phyloP scores from a whole-genome alignment of 2,888 invertebrate genomes.

The Sipha maydis region DNA sequence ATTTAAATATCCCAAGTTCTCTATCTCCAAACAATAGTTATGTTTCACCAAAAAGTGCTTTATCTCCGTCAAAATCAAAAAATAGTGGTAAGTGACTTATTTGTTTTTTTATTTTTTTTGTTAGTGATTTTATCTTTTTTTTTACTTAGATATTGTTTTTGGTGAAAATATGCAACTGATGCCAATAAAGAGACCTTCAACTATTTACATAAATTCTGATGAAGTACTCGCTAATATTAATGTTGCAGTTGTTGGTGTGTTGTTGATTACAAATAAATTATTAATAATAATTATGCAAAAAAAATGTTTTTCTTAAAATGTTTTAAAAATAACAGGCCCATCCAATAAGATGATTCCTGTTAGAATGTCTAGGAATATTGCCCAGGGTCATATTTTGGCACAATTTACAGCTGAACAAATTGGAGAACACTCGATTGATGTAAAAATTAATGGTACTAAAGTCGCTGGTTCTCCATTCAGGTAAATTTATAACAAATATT shows the following conservation, averaged over 20 bases:
- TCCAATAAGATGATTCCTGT: constrained; percentile 68
- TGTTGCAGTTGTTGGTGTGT: constrained; percentile 70
- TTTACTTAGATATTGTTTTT: constrained; percentile 67
- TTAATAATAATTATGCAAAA: neutral
- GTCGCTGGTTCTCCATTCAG: constrained; percentile 68
- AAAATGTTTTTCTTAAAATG: neutral
- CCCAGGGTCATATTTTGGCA: constrained; percentile 65
- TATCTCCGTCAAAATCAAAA: constrained; percentile 47
- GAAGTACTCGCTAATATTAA: constrained; percentile 68
- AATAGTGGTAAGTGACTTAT: constrained; percentile 32
- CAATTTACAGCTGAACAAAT: constrained; percentile 71
- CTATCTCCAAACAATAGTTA: constrained; percentile 52
- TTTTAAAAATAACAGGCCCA: constrained; percentile 67
- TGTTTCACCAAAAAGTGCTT: constrained; percentile 39
- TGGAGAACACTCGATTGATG: constrained; percentile 71
- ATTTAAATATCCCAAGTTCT: constrained; percentile 56
- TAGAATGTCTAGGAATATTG: constrained; percentile 66
- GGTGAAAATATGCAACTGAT: constrained; percentile 74
- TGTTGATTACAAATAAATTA: neutral
- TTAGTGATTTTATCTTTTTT: neutral
- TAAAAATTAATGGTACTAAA: constrained; percentile 68
- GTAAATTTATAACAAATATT: constrained; percentile 63
- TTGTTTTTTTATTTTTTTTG: neutral
- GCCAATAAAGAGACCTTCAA: constrained; percentile 72
- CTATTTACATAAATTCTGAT: constrained; percentile 71